A percentile compares a stretch with the other conserved stretches of the same genome.
These are phyloP conservation scores for Lasioglossum oenotherae DNA, from an alignment of 2,888 invertebrate genomes.

Conservation along the genomic window DNA sequence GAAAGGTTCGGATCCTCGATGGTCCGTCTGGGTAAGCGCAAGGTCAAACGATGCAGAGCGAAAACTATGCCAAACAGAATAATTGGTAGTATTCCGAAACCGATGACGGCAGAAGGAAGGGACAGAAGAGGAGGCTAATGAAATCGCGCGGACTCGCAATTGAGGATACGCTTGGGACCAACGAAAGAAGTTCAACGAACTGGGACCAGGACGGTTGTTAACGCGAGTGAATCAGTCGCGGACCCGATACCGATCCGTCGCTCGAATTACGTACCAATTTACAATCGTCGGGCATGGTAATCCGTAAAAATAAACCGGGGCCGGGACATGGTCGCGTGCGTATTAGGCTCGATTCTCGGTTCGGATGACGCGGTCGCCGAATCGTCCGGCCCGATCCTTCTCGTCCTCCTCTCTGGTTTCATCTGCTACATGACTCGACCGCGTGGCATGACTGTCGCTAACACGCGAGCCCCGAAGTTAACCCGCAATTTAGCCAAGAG, in stretches of 20 bases:
- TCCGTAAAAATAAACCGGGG: conserved; percentile 73
- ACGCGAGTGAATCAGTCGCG: conserved; percentile 48
- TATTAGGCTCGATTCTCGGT: conserved; percentile 24
- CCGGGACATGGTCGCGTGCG: conserved; percentile 44
- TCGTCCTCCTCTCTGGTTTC: conserved; percentile 49
- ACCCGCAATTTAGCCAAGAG: conserved; percentile 76
- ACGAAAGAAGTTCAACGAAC: conserved; percentile 54
- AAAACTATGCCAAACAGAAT: not conserved
- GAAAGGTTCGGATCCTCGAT: not conserved
- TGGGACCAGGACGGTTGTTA: conserved; percentile 41
- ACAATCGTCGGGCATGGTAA: conserved; percentile 73
- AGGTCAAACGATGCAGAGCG: not conserved
- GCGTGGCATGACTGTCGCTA: conserved; percentile 77
- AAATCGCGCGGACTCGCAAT: conserved; percentile 32
- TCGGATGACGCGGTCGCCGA: conserved; percentile 61
- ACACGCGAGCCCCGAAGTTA: conserved; percentile 76
- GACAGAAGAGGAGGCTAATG: conserved; percentile 19
- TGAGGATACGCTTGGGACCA: conserved; percentile 45
- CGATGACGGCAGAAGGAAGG: conserved; percentile 33
- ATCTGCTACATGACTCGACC: conserved; percentile 70
- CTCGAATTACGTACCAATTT: conserved; percentile 78
- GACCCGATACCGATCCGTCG: conserved; percentile 52
- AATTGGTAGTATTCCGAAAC: conserved; percentile 26
- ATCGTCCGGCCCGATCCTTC: conserved; percentile 49
- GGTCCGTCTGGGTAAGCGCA: not conserved